A percentile compares a stretch with the other conserved stretches of the same genome.
Conservation (phyloP, 2,113 vertebrate genomes). For the Thymallus thymallus region DNA sequence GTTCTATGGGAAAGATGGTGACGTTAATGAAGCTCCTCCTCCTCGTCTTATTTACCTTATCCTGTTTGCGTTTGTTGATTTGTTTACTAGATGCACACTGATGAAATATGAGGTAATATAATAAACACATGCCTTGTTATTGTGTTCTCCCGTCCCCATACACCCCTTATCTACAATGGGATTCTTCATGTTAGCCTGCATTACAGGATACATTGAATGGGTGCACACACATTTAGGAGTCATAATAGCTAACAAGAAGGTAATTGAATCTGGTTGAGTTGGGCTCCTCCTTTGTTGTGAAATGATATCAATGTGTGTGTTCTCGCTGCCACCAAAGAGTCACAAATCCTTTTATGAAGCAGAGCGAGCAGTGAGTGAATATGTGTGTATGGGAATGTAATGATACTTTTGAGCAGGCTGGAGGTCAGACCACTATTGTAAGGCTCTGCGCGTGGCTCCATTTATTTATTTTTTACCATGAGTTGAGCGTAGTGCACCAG, state of each 20-base stretch:
- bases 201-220: constrained; percentile 6
- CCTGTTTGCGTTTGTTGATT: neutral
- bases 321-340: neutral
- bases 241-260: neutral
- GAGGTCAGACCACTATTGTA: constrained; percentile 45
- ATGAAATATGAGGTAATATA: constrained; percentile 5
- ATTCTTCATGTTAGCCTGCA: constrained; percentile 1
- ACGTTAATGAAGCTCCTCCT: neutral
- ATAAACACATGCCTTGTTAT: neutral
- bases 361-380: constrained; percentile 29
- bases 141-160: neutral
- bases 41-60: neutral
- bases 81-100: neutral
- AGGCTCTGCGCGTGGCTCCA: constrained; percentile 36
- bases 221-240: neutral
- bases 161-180: neutral
- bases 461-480: constrained; percentile 59
- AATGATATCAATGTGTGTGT: constrained; percentile 16
- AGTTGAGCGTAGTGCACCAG: constrained; percentile 47
- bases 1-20: constrained; percentile 4
- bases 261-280: neutral
- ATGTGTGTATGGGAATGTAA: constrained; percentile 3
- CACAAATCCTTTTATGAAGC: constrained; percentile 19
- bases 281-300: neutral
- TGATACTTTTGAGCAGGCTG: constrained; percentile 41